Base-by-base conservation (phyloP, 1,140 invertebrate species). In the Zaprionus vittiger region DNA sequence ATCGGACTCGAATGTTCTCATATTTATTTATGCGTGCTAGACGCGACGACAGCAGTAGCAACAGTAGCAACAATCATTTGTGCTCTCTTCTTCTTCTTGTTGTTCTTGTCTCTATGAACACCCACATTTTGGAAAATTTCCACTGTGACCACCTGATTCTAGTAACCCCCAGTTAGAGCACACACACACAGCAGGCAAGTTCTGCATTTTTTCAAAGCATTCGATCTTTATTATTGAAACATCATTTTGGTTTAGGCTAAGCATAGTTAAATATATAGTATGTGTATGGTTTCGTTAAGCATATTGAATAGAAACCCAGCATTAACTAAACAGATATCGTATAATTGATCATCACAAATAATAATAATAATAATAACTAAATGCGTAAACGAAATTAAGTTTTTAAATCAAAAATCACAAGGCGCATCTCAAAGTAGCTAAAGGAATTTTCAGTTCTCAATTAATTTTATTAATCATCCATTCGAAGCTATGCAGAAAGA, bases 101-200 rank as follows among this genome's bases (percentile, higher is more conserved):
- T 60, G 38, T 52, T 61, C 31, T 52, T 34, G 17, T 41, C 60
- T 57, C 44, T 44, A 62, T 62, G 59, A 20, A 64, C 68, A 68
- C 26, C 60, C 52, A 62, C 28, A 75, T 31, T 31, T 74, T 44
- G 41, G 78, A 73, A 87, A 87, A 72, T 87, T 87, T 87, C 83
- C 83, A 89, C 65, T 80, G 80, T 64, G 89, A 24, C 20, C 63
- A 49, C 49, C 63, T 66, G 63, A 55, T 62, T 28, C 4, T 52
- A 12, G 20, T 24, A 4, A 14, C 11, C 20, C 20, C 47, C 20
- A 47, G n/a, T 9, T 17, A 17, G 41, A 47, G 41, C 41, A 47
- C 41, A 20, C 20, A 24, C 4, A 24, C 4, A 22, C 20, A 47
- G n/a, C 9, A 9, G 11, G 9, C 11, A 52, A 24, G 47, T 52